Evolutionary conservation across 92 coral and sea anemone species (phyloP).

Genomic region (Phenganax marumi): DNA sequence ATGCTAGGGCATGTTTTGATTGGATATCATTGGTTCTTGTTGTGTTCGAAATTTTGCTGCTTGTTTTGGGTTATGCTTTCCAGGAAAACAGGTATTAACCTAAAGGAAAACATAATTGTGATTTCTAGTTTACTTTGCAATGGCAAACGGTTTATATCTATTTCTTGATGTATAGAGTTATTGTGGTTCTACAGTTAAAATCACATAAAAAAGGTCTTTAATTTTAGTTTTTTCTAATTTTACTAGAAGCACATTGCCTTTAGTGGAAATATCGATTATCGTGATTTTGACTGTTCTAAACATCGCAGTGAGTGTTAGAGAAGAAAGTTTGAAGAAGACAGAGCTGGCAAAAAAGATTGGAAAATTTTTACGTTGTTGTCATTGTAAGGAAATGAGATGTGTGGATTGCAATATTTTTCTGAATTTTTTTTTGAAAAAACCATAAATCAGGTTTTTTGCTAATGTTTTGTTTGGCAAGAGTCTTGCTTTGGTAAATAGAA

Average conservation of each 20-base stretch:
- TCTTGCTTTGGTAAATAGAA: too few species aligned
- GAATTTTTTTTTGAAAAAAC: too few species aligned
- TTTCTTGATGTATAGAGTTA: too few species aligned
- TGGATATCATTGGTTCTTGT: constrained; percentile 72
- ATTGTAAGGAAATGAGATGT: constrained; percentile 48
- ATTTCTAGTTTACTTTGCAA: too few species aligned
- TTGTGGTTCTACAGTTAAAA: too few species aligned
- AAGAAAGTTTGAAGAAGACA: constrained; percentile 75
- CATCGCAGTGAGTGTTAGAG: constrained; percentile 72
- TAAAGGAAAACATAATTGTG: too few species aligned
- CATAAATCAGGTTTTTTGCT: too few species aligned
- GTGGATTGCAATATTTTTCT: too few species aligned
- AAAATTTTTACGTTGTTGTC: constrained; percentile 59
- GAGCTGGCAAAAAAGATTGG: constrained; percentile 75
- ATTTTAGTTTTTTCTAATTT: too few species aligned
- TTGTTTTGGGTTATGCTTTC: constrained; percentile 53
- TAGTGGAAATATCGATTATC: constrained; percentile 71
- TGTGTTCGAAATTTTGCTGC: constrained; percentile 62
- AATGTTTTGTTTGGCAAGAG: too few species aligned
- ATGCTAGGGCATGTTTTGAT: constrained; percentile 60
- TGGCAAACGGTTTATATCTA: too few species aligned
- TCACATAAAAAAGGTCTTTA: too few species aligned
- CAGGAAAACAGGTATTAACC: constrained; percentile 27
- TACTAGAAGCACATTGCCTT: constrained; percentile 55
- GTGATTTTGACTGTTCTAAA: constrained; percentile 63